These are phyloP conservation scores for Mimumesa dahlbomi DNA, from an alignment of 2,888 invertebrate species.

Conservation along the genomic window DNA sequence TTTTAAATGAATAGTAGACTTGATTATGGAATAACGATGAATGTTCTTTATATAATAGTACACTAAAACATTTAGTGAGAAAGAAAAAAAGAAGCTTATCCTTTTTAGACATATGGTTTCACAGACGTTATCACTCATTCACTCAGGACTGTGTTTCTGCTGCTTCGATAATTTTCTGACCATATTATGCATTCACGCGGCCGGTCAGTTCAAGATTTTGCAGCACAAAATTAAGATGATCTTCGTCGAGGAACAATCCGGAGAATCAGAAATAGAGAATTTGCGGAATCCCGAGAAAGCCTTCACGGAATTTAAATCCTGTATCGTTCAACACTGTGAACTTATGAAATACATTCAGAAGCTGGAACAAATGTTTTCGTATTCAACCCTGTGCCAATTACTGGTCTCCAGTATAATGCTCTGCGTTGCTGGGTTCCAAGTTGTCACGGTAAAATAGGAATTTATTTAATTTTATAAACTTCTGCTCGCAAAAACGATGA, in stretches of 20 bases:
- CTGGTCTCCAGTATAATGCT: constrained; percentile 47
- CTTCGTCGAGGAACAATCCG: not conserved
- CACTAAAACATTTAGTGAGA: too few species aligned
- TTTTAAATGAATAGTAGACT: too few species aligned
- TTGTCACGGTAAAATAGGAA: too few species aligned
- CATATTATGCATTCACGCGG: constrained; percentile 56
- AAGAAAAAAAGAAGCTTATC: too few species aligned
- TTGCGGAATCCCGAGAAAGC: not conserved
- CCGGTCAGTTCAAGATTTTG: constrained; percentile 66
- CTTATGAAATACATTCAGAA: constrained; percentile 53
- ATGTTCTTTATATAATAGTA: too few species aligned
- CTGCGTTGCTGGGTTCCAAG: constrained; percentile 46
- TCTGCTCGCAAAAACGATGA: too few species aligned
- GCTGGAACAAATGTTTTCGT: constrained; percentile 54
- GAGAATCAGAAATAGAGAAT: too few species aligned
- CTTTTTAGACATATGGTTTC: not conserved
- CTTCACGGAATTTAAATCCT: constrained; percentile 38
- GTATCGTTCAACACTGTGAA: constrained; percentile 50
- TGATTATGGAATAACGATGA: too few species aligned
- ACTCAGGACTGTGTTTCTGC: constrained; percentile 58
- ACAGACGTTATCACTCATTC: constrained; percentile 48
- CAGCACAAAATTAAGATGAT: constrained; percentile 47
- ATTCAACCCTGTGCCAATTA: constrained; percentile 54
- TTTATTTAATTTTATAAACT: too few species aligned
- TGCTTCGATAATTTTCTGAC: constrained; percentile 64